Evolutionary conservation across 2,797 vertebrate species (phyloP).

Genomic region (Squalus acanthias): DNA sequence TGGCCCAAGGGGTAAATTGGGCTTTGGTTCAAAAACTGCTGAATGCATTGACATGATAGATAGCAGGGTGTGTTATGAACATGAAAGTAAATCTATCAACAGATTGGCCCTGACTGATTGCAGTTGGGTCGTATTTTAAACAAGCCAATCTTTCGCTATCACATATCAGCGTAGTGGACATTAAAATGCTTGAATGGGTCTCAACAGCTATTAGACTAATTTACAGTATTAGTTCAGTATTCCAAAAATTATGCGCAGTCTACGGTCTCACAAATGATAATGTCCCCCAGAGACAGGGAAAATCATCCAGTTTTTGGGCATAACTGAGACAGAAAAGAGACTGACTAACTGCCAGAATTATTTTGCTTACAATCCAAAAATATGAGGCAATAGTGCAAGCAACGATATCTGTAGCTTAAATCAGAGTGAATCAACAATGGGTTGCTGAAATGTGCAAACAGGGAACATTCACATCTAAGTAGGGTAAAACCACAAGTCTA

Average conservation of each 20-base stretch:
- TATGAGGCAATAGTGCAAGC: conserved; percentile 45
- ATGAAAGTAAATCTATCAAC: conserved; percentile 51
- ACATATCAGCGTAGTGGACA: conserved; percentile 46
- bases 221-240: conserved; percentile 65
- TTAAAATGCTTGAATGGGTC: conserved; percentile 59
- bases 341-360: conserved; percentile 50
- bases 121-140: conserved; percentile 42
- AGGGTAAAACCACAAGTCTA: conserved; percentile 50
- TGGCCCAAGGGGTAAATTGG: conserved; percentile 29
- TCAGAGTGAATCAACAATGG: conserved; percentile 60
- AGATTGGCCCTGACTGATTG: conserved; percentile 50
- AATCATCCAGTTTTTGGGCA: conserved; percentile 61
- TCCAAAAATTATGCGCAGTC: conserved; percentile 65
- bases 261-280: conserved; percentile 60
- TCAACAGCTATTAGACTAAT: conserved; percentile 67
- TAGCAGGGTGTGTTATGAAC: conserved; percentile 50
- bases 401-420: conserved; percentile 59
- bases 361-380: conserved; percentile 48
- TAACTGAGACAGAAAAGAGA: conserved; percentile 52
- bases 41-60: conserved; percentile 56
- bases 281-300: conserved; percentile 52
- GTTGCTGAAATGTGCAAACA: conserved; percentile 44
- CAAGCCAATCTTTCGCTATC: conserved; percentile 45
- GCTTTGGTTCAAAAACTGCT: conserved; percentile 46
- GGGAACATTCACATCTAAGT: conserved; percentile 47